These are phyloP conservation scores for Oreonectes daqikongensis DNA, from an alignment of 2,797 vertebrate species.

Conservation along the genomic window DNA sequence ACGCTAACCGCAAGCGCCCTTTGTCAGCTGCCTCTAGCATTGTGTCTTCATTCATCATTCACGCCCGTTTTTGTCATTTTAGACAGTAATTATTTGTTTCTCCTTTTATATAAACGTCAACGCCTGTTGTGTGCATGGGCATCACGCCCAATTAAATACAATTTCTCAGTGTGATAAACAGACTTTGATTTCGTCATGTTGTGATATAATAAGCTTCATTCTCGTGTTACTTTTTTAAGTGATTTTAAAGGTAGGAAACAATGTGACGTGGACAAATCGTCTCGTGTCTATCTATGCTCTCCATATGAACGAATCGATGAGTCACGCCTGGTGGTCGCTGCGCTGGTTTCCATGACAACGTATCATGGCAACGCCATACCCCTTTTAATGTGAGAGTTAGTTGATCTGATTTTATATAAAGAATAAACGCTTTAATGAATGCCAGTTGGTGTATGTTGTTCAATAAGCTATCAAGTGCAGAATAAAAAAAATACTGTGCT, in stretches of 20 bases:
- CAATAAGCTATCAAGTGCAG: not conserved
- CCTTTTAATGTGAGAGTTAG: conserved; percentile 52
- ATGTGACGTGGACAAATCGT: conserved; percentile 13
- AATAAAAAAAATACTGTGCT: conserved; percentile 1
- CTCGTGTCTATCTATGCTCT: conserved; percentile 18
- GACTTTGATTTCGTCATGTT: not conserved
- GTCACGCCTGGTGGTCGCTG: conserved; percentile 64
- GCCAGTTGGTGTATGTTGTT: not conserved
- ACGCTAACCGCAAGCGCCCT: conserved; percentile 53
- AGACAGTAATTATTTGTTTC: not conserved
- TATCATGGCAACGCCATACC: conserved; percentile 63
- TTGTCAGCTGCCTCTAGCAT: conserved; percentile 58
- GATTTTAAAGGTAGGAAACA: not conserved
- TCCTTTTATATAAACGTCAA: not conserved
- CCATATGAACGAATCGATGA: conserved; percentile 64
- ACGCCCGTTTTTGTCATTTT: not conserved
- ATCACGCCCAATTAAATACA: not conserved
- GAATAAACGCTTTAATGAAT: conserved; percentile 20
- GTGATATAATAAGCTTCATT: not conserved
- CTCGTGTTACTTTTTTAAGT: not conserved
- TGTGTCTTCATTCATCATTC: conserved; percentile 17
- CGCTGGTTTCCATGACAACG: conserved; percentile 54
- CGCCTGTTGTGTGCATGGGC: conserved; percentile 24
- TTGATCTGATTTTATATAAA: conserved; percentile 41
- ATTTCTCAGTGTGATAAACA: not conserved